Evolutionary conservation across 2,113 vertebrate genomes (phyloP), one percentile per base, ranked within the genome.

Genomic region (Stomatorhinus ivindoensis): DNA sequence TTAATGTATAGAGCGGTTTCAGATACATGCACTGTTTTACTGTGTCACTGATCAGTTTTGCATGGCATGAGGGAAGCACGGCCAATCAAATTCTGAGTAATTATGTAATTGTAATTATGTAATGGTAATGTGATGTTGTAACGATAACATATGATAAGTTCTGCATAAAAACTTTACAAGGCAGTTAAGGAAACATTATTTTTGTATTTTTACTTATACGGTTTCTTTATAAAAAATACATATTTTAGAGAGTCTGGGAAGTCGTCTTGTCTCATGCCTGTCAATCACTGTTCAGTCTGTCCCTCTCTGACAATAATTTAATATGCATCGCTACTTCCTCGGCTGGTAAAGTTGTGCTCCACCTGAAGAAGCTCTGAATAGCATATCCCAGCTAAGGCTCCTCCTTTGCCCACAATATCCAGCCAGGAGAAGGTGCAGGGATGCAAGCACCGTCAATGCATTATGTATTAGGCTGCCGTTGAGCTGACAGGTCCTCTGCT

Each of bases 401-500:
- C 94, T 97, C 27, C 48, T 42, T 96, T 96, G 97, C 95, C 95
- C 95, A 94, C 96, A 95, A 96, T 97, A 95, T 95, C 94, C 96
- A 95, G 88, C 94, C 95, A 96, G 96, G 95, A 96, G 96, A 93
- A 94, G 93, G 92, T 95, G 96, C 92, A 93, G 91, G 94, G 95
- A 97, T 96, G 95, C 91, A 92, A 95, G 95, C 95, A 95, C 95
- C 96, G 96, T 96, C 96, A 95, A 97, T 97, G 96, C 96, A 97
- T 97, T 97, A 97, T 97, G 96, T 96, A 97, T 97, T 95, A 97
- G 96, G 94, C 94, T 96, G 95, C 95, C 93, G 93, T 94, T 95
- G 61, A 95, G 95, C 97, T 97, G 97, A 97, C 97, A 97, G 97
- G 95, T 95, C 96, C 96, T 97, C 97, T 97, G 96, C 97, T 96